Evolutionary conservation across 2,797 vertebrate genomes (phyloP).

Genomic region (Melanotaenia nigrans): DNA sequence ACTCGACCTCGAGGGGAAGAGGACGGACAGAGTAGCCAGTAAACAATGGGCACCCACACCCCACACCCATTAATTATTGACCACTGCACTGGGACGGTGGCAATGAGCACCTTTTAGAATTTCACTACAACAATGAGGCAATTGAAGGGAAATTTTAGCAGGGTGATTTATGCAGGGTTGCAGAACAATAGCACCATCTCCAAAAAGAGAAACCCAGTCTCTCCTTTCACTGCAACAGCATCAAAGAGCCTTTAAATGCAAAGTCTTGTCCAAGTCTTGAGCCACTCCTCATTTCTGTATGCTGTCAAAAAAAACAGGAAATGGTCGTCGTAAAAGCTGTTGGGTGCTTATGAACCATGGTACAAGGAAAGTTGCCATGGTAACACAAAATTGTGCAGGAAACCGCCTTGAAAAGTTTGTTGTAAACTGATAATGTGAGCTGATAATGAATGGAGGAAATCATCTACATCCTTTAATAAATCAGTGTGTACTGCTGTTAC

Average conservation of each 20-base stretch:
- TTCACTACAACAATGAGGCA: slow-evolving; percentile 45
- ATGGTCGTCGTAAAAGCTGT: neutral
- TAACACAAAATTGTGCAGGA: neutral
- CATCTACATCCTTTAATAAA: neutral
- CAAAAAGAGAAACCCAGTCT: neutral
- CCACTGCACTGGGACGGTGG: slow-evolving; percentile 18
- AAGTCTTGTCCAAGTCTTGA: neutral
- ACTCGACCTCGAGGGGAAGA: slow-evolving; percentile 36
- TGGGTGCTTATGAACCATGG: neutral
- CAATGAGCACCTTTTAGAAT: slow-evolving; percentile 35
- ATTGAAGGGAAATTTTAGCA: slow-evolving; percentile 40
- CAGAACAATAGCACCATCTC: neutral
- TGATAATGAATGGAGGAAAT: neutral
- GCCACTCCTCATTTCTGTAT: neutral
- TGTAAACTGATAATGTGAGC: neutral
- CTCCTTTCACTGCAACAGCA: neutral
- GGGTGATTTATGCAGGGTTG: slow-evolving; percentile 4
- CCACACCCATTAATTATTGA: slow-evolving; percentile 50
- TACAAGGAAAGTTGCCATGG: neutral
- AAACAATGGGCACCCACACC: slow-evolving; percentile 38
- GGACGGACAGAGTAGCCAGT: neutral
- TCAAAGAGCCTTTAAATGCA: no score
- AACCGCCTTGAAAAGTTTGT: neutral
- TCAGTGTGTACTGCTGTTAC: neutral
- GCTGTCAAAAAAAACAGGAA: neutral